Evolutionary conservation across 2,888 invertebrate species (phyloP).

Genomic region (Villa cingulata): DNA sequence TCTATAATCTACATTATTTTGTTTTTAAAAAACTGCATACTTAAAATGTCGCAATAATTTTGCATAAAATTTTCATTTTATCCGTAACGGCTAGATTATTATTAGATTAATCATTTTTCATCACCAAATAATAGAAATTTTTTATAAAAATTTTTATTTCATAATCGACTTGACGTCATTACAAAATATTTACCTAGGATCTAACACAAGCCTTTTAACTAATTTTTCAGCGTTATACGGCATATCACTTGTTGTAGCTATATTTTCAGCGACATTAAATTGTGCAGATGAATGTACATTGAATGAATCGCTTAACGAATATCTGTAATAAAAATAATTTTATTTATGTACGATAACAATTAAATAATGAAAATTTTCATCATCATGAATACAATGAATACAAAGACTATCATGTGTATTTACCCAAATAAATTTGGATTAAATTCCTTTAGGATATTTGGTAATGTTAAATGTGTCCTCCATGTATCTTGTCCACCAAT

Average conservation of each 20-base stretch:
- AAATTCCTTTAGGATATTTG: slow-evolving; percentile 47
- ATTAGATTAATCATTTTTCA: too few species aligned
- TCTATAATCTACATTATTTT: too few species aligned
- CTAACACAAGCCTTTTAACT: slow-evolving; percentile 36
- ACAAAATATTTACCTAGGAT: slow-evolving; percentile 25
- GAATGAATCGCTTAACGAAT: slow-evolving; percentile 37
- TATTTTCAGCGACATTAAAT: slow-evolving; percentile 42
- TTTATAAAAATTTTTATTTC: too few species aligned
- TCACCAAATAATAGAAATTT: too few species aligned
- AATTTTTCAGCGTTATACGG: slow-evolving; percentile 39
- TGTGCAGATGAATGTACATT: slow-evolving; percentile 30
- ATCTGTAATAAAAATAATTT: slow-evolving; percentile 10
- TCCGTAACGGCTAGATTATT: too few species aligned
- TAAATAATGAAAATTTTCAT: too few species aligned
- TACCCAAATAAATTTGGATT: slow-evolving; percentile 49
- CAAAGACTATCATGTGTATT: neutral
- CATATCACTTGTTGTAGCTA: slow-evolving; percentile 39
- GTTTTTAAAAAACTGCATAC: too few species aligned
- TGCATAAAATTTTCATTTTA: too few species aligned
- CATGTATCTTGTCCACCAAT: slow-evolving; percentile 41
- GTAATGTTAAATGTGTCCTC: slow-evolving; percentile 40
- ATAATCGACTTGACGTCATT: too few species aligned
- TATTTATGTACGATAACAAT: neutral
- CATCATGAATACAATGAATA: too few species aligned
- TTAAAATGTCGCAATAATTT: too few species aligned